These are phyloP conservation scores for Artibeus jamaicensis DNA, from an alignment of 2,797 vertebrate species.

Conservation along the genomic window DNA sequence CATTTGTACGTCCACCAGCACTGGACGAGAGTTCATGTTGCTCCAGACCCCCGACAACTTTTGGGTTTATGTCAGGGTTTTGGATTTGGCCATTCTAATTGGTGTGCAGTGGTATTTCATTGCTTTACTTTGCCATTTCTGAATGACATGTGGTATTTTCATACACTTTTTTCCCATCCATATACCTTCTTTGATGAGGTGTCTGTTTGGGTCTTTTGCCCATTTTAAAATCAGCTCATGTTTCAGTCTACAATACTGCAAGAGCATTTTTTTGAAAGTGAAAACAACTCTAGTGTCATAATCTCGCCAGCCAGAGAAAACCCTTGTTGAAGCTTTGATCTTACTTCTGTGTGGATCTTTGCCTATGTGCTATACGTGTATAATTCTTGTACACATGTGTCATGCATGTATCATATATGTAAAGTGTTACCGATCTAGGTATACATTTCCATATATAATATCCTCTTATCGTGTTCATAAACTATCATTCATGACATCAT, in stretches of 20 bases:
- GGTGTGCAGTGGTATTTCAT: neutral
- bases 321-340: neutral
- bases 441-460: neutral
- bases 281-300: neutral
- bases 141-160: neutral
- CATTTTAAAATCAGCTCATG: neutral
- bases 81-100: neutral
- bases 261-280: neutral
- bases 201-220: neutral
- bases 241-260: neutral
- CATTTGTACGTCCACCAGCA: neutral
- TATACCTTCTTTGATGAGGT: neutral
- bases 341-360: neutral
- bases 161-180: neutral
- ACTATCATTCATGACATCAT: constrained; percentile 22
- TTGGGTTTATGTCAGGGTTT: neutral
- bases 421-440: neutral
- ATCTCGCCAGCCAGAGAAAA: neutral
- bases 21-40: neutral
- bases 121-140: neutral
- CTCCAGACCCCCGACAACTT: neutral
- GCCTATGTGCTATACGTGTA: too few species aligned
- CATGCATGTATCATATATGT: neutral
- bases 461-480: constrained; percentile 9
- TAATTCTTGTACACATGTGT: neutral